Base-by-base conservation (phyloP, 2,113 vertebrate species). In the Phodopus roborovskii region DNA sequence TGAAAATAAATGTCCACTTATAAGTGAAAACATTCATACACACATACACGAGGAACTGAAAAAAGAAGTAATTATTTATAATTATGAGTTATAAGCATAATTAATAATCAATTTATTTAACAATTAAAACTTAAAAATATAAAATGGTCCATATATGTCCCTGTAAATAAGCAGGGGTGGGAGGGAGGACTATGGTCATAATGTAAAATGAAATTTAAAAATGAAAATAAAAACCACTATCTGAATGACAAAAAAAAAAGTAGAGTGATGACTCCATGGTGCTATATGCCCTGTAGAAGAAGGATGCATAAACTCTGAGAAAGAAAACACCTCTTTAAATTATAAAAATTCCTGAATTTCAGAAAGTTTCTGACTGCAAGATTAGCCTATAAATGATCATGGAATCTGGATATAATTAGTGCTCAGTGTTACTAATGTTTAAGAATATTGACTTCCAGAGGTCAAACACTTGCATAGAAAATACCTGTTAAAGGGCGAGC, bases 271-370 rank as follows among this genome's bases (percentile, higher is more conserved):
- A 92, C 82, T 95, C 50, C 13, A 90, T 45, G 36, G 56, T 96
- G 42, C 50, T 86, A 1, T 53, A 20, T 56, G 62, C 70, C 39
- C 39, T 56, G 19, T n/a, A 70, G 78, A 84, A 6, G 71, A 64
- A 94, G 39, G 58, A 42, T 50, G 62, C 62, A 84, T 93, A 81
- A 87, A 94, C 73, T 26, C 1, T 86, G 28, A 7, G 81, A 12
- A 94, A 75, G 70, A 10, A 56, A 79, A 26, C 60, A 84, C 3
- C 10, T 91, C 42, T 78, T 53, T 88, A 58, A 88, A 90, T 96
- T 90, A 11, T 92, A 64, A 50, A 85, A 96, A 96, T 75, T 86
- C 13, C 22, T 22, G 85, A 88, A 90, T 94, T 95, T 91, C 6
- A 88, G 92, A 96, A 88, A 75, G 48, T 85, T 28, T 58, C 73